Evolutionary conservation across 2,113 vertebrate species (phyloP).

Genomic region (Melanocharis versteri): DNA sequence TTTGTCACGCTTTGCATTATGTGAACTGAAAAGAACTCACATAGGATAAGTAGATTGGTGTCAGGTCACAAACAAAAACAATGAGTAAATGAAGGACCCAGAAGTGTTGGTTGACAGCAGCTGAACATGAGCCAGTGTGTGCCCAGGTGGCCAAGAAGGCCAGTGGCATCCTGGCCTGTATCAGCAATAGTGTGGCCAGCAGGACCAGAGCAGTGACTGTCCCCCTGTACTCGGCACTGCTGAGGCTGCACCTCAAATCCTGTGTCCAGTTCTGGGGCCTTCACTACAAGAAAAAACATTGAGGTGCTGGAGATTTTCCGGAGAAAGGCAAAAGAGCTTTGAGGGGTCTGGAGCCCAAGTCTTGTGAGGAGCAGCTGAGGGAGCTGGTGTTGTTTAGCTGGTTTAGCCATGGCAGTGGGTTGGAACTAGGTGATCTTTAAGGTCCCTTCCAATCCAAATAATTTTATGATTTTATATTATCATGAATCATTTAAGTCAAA

Average conservation of each 20-base stretch:
- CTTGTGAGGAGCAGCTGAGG: background rate
- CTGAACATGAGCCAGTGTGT: background rate
- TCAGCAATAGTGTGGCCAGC: background rate
- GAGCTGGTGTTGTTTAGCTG: background rate
- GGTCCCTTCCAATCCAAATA: background rate
- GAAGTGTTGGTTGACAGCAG: background rate
- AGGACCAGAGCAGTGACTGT: background rate
- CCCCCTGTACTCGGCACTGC: background rate
- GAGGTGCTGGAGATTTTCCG: background rate
- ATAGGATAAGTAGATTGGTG: background rate
- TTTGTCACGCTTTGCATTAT: background rate
- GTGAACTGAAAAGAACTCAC: background rate
- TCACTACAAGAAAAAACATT: background rate
- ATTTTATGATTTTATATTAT: background rate
- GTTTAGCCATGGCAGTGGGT: background rate
- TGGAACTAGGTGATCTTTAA: background rate
- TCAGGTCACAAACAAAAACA: background rate
- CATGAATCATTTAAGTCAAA: background rate
- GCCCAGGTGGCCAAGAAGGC: background rate
- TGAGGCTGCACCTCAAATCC: background rate
- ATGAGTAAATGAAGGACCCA: background rate
- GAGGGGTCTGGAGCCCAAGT: background rate
- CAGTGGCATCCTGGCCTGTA: background rate
- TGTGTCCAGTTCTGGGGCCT: background rate
- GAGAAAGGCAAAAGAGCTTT: rapidly evolving